These are phyloP conservation scores for Oreochromis spilurus DNA, from an alignment of 2,113 vertebrate species.

Conservation along the genomic window DNA sequence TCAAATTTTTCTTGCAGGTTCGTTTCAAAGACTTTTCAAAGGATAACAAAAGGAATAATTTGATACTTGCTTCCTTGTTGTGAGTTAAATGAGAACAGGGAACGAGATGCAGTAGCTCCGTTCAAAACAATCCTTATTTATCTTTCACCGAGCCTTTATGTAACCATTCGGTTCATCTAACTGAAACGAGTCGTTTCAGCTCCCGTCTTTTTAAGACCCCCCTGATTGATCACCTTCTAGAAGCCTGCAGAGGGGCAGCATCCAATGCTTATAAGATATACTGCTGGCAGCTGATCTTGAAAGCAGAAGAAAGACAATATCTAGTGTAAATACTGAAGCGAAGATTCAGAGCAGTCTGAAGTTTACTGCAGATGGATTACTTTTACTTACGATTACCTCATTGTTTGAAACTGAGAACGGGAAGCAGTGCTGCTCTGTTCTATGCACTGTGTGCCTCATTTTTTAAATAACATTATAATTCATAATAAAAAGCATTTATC, in stretches of 20 bases:
- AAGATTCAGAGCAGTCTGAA: neutral
- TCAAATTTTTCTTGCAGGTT: neutral
- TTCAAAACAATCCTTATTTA: neutral
- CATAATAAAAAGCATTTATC: neutral
- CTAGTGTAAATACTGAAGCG: neutral
- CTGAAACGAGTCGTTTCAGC: neutral
- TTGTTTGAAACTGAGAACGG: neutral
- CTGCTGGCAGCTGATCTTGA: neutral
- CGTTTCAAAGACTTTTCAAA: neutral
- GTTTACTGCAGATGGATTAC: neutral
- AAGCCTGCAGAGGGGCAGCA: neutral
- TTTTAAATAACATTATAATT: neutral
- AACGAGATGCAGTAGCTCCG: too few species aligned
- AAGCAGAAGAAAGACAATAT: neutral
- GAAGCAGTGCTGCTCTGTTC: neutral
- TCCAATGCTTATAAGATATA: neutral
- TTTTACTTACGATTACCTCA: neutral
- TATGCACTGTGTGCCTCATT: neutral
- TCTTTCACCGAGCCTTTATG: neutral
- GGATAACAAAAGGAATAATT: neutral
- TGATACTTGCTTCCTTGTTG: neutral
- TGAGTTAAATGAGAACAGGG: neutral
- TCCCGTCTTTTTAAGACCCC: neutral
- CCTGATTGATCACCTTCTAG: neutral
- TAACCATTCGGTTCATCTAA: neutral